A percentile compares a stretch with the other conserved stretches of the same genome.
These are phyloP conservation scores for Probosciger aterrimus DNA, from an alignment of 2,113 vertebrate species.

Conservation along the genomic window DNA sequence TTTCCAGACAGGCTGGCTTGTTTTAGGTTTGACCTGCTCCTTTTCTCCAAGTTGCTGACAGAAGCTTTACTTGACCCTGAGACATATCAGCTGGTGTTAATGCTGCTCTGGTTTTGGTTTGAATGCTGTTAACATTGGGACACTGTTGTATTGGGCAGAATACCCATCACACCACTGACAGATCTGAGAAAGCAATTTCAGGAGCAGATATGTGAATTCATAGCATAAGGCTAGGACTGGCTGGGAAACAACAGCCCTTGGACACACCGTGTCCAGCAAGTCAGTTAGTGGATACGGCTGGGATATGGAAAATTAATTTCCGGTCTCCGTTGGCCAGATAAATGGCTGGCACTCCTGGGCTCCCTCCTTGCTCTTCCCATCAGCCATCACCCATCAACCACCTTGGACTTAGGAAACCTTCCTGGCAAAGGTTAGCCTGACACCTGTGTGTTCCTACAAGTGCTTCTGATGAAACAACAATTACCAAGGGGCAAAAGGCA, in stretches of 20 bases:
- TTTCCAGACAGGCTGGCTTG: constrained; percentile 48
- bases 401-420: neutral
- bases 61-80: constrained; percentile 42
- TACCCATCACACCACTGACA: neutral
- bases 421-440: neutral
- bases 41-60: constrained; percentile 31
- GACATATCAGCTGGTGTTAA: constrained; percentile 49
- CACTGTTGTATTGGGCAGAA: neutral
- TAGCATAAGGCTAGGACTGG: neutral
- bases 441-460: neutral
- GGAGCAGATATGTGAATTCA: neutral
- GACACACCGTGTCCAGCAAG: neutral
- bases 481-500: neutral
- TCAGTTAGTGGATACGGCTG: neutral
- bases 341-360: neutral
- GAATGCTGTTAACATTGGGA: neutral
- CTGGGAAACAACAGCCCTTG: neutral
- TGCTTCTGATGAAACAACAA: neutral
- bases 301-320: neutral
- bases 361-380: neutral
- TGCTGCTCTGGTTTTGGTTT: constrained; percentile 23
- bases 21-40: constrained; percentile 20
- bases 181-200: neutral
- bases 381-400: neutral
- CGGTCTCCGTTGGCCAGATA: neutral